A percentile compares a stretch with the other conserved stretches of the same genome.
Conservation (phyloP, 2,888 invertebrate genomes). For the Drosophila nigricruria region DNA sequence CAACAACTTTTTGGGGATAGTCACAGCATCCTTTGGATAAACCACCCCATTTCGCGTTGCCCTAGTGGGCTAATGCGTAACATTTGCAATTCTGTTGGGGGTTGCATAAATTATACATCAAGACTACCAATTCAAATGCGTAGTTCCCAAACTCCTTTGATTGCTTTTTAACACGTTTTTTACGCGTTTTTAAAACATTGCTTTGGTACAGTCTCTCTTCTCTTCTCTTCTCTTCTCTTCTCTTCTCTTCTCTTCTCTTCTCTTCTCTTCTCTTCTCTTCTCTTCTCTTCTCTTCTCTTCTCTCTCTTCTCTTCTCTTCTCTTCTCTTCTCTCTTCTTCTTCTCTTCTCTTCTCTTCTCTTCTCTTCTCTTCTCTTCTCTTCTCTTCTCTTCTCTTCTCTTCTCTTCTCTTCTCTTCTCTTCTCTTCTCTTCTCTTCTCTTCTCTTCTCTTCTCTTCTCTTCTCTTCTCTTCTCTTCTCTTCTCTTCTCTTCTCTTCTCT, state of each 20-base stretch:
- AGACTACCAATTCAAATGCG: constrained; percentile 55
- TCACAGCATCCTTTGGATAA: constrained; percentile 38
- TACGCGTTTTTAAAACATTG: constrained; percentile 56
- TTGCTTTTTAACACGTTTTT: constrained; percentile 72
- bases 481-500: not conserved
- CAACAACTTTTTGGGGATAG: constrained; percentile 50
- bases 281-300: not conserved
- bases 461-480: not conserved
- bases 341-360: not conserved
- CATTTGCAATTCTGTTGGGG: constrained; percentile 52
- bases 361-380: too few relatives aligned
- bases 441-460: too few relatives aligned
- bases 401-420: not conserved
- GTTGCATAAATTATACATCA: constrained; percentile 71
- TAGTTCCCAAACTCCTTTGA: constrained; percentile 51
- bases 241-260: not conserved
- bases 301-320: not conserved
- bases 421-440: not conserved
- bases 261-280: not conserved
- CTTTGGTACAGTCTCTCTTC: constrained; percentile 63
- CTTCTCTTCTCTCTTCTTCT: not conserved
- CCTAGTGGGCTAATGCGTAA: constrained; percentile 29
- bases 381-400: too few relatives aligned
- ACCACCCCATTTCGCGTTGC: constrained; percentile 50
- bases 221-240: not conserved